A percentile compares a stretch with the other conserved stretches of the same genome.
These are phyloP conservation scores for Chromobotia macracanthus DNA, from an alignment of 2,797 vertebrate genomes.

Conservation along the genomic window DNA sequence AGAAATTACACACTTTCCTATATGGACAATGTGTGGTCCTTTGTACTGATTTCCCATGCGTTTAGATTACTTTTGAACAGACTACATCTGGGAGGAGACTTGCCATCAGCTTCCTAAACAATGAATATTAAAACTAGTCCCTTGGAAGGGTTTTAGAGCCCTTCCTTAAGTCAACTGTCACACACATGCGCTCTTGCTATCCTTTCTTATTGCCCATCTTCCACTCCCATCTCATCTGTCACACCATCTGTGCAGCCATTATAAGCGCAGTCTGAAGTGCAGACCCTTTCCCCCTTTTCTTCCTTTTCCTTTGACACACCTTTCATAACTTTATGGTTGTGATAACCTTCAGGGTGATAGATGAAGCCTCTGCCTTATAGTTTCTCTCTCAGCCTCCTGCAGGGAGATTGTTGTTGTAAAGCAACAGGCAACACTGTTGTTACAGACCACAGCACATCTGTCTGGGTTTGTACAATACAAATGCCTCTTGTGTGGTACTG, in stretches of 20 bases:
- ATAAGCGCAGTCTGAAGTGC: conserved; percentile 62
- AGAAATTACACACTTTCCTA: too few species aligned
- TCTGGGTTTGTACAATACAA: conserved; percentile 18
- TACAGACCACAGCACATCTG: conserved; percentile 5
- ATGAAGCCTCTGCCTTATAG: background rate
- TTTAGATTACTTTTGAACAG: background rate
- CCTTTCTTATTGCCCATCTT: conserved; percentile 63
- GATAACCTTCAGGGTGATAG: background rate
- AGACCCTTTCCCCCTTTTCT: conserved; percentile 35
- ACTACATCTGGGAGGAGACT: background rate
- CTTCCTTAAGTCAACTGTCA: conserved; percentile 67
- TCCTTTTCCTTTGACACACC: conserved; percentile 57
- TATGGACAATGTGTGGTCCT: too few species aligned
- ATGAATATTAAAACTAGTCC: conserved; percentile 61
- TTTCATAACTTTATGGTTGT: conserved; percentile 42
- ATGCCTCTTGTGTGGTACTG: background rate
- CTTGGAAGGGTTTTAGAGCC: conserved; percentile 62
- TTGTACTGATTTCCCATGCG: too few species aligned
- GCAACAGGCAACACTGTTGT: conserved; percentile 2
- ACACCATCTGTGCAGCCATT: conserved; percentile 76
- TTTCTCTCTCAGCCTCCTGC: background rate
- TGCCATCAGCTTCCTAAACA: conserved; percentile 54
- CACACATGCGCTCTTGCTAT: conserved; percentile 49
- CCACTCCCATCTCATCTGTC: conserved; percentile 71
- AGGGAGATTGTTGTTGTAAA: conserved; percentile 23